Evolutionary conservation across 2,888 invertebrate species (phyloP).

Genomic region (Mylabris sibirica): DNA sequence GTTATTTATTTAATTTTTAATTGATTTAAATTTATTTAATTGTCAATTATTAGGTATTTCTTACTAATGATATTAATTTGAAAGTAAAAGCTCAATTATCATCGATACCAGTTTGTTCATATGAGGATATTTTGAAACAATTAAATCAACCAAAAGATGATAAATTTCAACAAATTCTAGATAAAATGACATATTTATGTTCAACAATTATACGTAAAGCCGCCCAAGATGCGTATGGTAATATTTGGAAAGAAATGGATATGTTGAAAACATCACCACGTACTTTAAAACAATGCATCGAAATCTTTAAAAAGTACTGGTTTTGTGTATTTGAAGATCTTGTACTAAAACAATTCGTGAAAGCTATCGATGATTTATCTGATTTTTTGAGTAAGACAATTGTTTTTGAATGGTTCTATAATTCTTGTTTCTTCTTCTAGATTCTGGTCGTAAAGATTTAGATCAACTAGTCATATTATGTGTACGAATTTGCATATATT

Average conservation of each 20-base stretch:
- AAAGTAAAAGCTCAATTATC: conserved; percentile 67
- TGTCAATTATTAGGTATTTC: conserved; percentile 64
- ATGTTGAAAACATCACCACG: conserved; percentile 66
- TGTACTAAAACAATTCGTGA: conserved; percentile 53
- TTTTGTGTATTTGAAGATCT: conserved; percentile 65
- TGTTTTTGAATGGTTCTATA: conserved; percentile 36
- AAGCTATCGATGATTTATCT: conserved; percentile 48
- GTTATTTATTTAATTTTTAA: conserved; percentile 41
- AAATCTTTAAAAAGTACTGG: conserved; percentile 69
- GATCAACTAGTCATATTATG: conserved; percentile 42
- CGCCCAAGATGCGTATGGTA: conserved; percentile 67
- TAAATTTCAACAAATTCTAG: conserved; percentile 44
- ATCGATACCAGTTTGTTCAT: conserved; percentile 55
- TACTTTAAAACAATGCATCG: conserved; percentile 64
- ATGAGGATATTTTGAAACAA: conserved; percentile 47
- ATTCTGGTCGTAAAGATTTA: conserved; percentile 41
- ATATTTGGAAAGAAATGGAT: conserved; percentile 64
- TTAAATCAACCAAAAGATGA: conserved; percentile 31
- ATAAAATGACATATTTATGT: conserved; percentile 47
- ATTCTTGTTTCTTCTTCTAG: conserved; percentile 41
- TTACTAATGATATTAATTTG: conserved; percentile 68
- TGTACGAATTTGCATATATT: conserved; percentile 44
- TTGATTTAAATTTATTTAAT: background rate
- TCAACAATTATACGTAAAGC: conserved; percentile 62
- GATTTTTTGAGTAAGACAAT: conserved; percentile 39